Base-by-base conservation (phyloP, 2,888 invertebrate species). In the Cerceris ruficornis region DNA sequence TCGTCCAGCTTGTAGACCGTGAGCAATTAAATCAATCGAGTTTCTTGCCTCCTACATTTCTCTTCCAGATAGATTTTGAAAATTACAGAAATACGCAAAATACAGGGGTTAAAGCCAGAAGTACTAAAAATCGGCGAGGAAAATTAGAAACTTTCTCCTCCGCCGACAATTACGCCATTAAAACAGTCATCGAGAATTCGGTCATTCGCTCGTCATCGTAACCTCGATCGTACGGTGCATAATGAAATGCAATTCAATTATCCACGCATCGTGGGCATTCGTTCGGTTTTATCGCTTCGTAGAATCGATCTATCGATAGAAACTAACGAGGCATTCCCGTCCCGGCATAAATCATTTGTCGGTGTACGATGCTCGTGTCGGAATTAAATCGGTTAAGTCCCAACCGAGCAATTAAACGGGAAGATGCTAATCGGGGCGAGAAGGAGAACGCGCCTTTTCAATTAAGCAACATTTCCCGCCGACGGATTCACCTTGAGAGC, bases 381-480 rank as follows among this genome's bases (percentile, higher is more conserved):
- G 46, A 39, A 49, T 72, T 58, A 54, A 65, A 72, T 65, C 69
- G 71, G 73, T 28, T 67, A 55, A 73, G 67, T 41, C 49, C 13
- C 15, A 64, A 28, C 42, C 49, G 66, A 14, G 80, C 75, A 80
- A 83, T 82, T 82, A 77, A 82, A 83, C 69, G 57, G 75, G 67
- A 57, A 76, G 75, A 80, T 82, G 74, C 76, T 77, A 80, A 80
- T 82, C 80, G 71, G 64, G 17, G 11, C 54, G 46, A 54, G 74
- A 74, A 80, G 61, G 62, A 58, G 72, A 78, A 74, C 75, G 76
- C 69, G 73, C 66, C 68, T 76, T 76, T 76, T 70, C 70, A 72
- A 82, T 82, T 82, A 83, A 80, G 65, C 65, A 69, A 71, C 74
- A 77, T 66, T 77, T 71, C 74, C 65, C 61, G 69, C 59, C 77